A percentile compares a stretch with the other conserved stretches of the same genome.
These are phyloP conservation scores for Dryomyza anilis DNA, from an alignment of 2,888 invertebrate species.

Conservation along the genomic window DNA sequence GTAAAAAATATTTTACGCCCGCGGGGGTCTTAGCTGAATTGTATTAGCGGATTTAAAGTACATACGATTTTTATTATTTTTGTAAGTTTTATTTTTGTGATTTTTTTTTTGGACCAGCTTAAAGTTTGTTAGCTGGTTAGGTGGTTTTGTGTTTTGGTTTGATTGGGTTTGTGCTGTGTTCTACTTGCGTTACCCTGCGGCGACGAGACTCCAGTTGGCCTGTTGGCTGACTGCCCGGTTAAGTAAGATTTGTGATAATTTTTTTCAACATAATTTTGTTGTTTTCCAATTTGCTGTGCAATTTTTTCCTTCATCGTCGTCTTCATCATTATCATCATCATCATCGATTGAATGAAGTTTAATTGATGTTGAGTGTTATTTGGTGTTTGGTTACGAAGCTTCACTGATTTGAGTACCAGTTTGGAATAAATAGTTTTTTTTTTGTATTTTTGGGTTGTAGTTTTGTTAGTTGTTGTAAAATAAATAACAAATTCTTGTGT, in stretches of 20 bases:
- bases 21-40: too few relatives aligned
- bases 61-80: neutral
- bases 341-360: conserved; percentile 3
- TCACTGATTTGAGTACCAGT: too few relatives aligned
- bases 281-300: neutral
- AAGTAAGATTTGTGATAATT: conserved; percentile 15
- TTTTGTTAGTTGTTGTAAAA: neutral
- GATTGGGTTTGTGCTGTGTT: neutral
- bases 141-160: neutral
- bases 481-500: conserved; percentile 13
- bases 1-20: too few relatives aligned
- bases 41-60: neutral
- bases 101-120: conserved; percentile 3
- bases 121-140: neutral
- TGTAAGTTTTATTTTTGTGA: neutral
- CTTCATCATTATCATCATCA: too few relatives aligned
- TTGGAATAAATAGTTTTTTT: too few relatives aligned
- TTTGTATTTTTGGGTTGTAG: neutral
- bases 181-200: too few relatives aligned
- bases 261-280: neutral
- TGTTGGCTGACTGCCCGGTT: conserved; percentile 9
- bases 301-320: neutral
- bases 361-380: conserved; percentile 18
- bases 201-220: too few relatives aligned
- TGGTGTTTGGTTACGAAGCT: neutral